Evolutionary conservation across 2,113 vertebrate genomes (phyloP), one percentile per base, ranked within the genome.

Genomic region (Jaculus jaculus): DNA sequence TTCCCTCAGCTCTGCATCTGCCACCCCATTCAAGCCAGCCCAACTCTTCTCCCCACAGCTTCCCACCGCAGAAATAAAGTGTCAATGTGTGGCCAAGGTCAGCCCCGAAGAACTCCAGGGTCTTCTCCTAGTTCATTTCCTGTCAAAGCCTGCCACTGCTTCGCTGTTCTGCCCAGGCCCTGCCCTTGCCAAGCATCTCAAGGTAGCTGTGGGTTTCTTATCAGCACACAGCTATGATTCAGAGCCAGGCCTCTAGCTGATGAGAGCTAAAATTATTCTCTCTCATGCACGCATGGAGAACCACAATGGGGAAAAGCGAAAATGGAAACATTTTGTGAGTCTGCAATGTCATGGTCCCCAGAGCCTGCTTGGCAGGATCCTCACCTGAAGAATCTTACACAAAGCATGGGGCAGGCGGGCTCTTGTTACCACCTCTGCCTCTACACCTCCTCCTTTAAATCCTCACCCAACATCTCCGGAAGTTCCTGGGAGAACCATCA

Each of bases 191-290:
- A 90, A 88, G 89, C 12, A 77, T 82, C 90, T 95, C 78, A 73
- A 21, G 37, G 88, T 3, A 6, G 82, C 39, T n/a, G 71, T 94
- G 83, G 74, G 16, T 65, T 95, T 96, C 63, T 95, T 87, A 83
- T 92, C 74, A 84, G 61, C 77, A 68, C 2, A 39, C 6, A 88
- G 78, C 90, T 93, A 66, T 95, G 90, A 96, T 83, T 96, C 94
- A 92, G 93, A 96, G 90, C 74, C 94, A 94, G 74, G 65, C 78
- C 85, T 95, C 92, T 90, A 66, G 78, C 87, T 88, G 88, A 79
- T 65, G 66, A 93, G n/a, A 94, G 90, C 90, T 96, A 94, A 95
- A 95, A 96, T 83, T 85, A 95, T 80, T 89, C 83, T 63, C 74
- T 47, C 65, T 61, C 93, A 73, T 39, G 18, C 63, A 78, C 1